Conservation (phyloP, 2,888 invertebrate species). For the Magallana nippona region DNA sequence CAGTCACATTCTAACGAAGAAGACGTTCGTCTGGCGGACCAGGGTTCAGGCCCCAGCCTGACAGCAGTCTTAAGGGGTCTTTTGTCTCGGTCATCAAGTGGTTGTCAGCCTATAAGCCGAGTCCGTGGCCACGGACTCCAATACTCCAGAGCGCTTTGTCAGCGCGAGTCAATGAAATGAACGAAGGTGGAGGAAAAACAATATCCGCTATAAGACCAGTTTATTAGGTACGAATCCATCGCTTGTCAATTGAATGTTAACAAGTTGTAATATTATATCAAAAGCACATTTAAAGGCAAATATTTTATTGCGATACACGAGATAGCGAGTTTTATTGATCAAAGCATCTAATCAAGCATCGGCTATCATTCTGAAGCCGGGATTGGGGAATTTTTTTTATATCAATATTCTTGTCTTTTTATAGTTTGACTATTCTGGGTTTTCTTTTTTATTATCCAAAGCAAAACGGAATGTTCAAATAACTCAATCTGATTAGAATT, state of each 20-base stretch:
- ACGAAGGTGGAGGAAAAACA: constrained; percentile 34
- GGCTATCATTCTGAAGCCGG: neutral
- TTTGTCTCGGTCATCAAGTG: constrained; percentile 30
- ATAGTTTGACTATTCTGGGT: neutral
- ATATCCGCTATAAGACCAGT: constrained; percentile 35
- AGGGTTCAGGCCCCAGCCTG: constrained; percentile 20
- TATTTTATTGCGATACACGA: constrained; percentile 32
- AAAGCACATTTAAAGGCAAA: constrained; percentile 32
- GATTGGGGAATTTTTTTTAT: neutral
- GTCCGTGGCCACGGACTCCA: neutral
- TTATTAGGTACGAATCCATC: constrained; percentile 36
- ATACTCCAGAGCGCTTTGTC: constrained; percentile 14
- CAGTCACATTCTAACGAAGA: neutral
- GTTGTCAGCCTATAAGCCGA: constrained; percentile 22
- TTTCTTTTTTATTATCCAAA: neutral
- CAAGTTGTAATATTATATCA: constrained; percentile 36
- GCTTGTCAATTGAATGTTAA: constrained; percentile 42
- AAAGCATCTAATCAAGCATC: neutral
- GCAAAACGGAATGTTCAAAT: neutral
- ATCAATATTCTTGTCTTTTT: neutral
- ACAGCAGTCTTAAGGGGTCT: constrained; percentile 35
- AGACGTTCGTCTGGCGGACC: neutral
- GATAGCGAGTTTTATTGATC: constrained; percentile 15
- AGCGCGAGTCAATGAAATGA: constrained; percentile 6
- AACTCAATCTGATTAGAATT: neutral